Base-by-base conservation (phyloP, 2,797 vertebrate species). In the Oryzias dopingdopingensis region DNA sequence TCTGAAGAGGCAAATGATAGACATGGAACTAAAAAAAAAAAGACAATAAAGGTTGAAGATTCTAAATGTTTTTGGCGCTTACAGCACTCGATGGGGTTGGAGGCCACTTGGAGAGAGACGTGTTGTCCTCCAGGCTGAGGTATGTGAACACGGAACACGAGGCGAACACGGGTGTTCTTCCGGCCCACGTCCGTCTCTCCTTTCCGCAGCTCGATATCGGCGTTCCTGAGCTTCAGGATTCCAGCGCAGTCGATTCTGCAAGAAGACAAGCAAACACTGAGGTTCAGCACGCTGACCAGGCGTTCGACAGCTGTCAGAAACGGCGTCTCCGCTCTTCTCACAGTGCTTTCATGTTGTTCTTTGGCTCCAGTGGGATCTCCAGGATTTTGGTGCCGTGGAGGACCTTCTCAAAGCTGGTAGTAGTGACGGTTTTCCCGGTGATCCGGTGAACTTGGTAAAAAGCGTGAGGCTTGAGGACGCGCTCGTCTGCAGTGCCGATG, bases 401-500 rank as follows among this genome's bases (percentile, higher is more conserved):
- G 0, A 96, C 91, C 88, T 96, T 99, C 92, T 99, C 97, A 0
- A 92, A 96, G 90, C 97, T 99, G 90, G 93, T 97, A 87, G 97
- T 99, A 42, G 96, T 98, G 45, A 99, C 97, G 0, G 96, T 99
- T 64, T 99, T 99, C n/a, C 97, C 97, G 0, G 97, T 99, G 84
- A 99, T 99, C 74, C 97, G 95, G 77, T 99, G 97, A 22, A 98
- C 97, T 85, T 99, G 97, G 81, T 99, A 99, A 85, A 99, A 99
- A 72, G 97, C 97, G 0, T 99, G 97, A 0, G 97, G 97, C 70
- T 98, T 98, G 2, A 99, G 94, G 85, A 99, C 97, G 48, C 97
- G 88, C 80, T 99, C 97, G 0, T 99, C 97, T 0, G 97, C 97
- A 0, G 97, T 99, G 62, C 97, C 97, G 1, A 99, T 99, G 88